A percentile compares a stretch with the other conserved stretches of the same genome.
Evolutionary conservation across 2,113 vertebrate species (phyloP).

Genomic region (Tyto alba): DNA sequence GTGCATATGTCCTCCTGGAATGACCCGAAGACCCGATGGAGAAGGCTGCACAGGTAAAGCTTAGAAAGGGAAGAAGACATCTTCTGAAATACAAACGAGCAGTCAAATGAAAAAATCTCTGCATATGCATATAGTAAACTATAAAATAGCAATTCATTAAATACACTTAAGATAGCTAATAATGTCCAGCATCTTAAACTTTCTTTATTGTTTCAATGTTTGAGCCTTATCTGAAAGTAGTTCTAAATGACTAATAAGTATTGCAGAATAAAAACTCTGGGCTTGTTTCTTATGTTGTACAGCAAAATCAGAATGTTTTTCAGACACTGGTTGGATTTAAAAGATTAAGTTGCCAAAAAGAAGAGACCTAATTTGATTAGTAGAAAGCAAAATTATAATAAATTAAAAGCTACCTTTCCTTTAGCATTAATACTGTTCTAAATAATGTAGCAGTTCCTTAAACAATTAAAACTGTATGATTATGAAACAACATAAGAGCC

Average conservation of each 20-base stretch:
- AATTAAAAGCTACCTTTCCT: not conserved
- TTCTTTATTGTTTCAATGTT: not conserved
- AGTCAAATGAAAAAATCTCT: not conserved
- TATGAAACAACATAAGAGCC: not conserved
- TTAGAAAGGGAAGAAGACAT: not conserved
- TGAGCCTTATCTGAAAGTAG: not conserved
- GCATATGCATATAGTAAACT: not conserved
- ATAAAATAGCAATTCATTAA: not conserved
- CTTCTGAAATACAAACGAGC: not conserved
- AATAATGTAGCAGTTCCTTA: not conserved
- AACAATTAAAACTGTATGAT: not conserved
- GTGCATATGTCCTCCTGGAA: slow-evolving; percentile 84
- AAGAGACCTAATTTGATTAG: not conserved
- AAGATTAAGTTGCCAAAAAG: not conserved
- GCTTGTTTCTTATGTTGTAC: not conserved
- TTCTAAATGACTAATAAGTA: not conserved
- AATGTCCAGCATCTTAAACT: not conserved
- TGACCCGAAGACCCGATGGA: slow-evolving; percentile 74
- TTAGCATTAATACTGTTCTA: not conserved
- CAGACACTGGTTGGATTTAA: not conserved
- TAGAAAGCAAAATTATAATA: not conserved
- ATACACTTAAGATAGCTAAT: not conserved
- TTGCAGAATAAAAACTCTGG: not conserved
- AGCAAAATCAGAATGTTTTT: not conserved
- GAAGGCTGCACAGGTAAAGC: slow-evolving; percentile 81